Evolutionary conservation across 2,113 vertebrate species (phyloP).

Genomic region (Cyanoliseus patagonus): DNA sequence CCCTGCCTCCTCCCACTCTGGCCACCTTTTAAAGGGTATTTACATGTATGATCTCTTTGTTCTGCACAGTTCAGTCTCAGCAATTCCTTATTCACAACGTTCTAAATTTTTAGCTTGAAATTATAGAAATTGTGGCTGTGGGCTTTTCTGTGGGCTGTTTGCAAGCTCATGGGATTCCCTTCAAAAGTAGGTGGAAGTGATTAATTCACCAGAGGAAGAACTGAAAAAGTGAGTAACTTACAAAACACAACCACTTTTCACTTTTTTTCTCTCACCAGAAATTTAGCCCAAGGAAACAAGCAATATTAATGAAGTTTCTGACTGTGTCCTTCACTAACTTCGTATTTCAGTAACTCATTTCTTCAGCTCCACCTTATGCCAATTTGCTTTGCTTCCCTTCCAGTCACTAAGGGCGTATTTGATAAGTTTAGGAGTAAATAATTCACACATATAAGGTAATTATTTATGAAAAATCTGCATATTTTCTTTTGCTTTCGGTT

Average conservation of each 20-base stretch:
- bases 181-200: not conserved
- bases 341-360: constrained; percentile 19
- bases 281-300: constrained; percentile 23
- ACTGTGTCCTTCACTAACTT: not conserved
- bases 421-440: constrained; percentile 27
- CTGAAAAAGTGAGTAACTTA: not conserved
- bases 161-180: not conserved
- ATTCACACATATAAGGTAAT: not conserved
- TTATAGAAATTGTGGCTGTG: not conserved
- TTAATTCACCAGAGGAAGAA: not conserved
- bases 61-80: not conserved
- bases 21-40: not conserved
- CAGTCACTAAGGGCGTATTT: not conserved
- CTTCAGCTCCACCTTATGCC: not conserved
- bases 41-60: accelerated
- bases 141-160: not conserved
- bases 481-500: not conserved
- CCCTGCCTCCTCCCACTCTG: not conserved
- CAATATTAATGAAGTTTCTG: constrained; percentile 30
- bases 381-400: constrained; percentile 32
- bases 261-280: not conserved
- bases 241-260: not conserved
- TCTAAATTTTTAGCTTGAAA: not conserved
- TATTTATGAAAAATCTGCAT: not conserved
- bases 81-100: not conserved